phyloP scores from a whole-genome alignment of 1,140 invertebrate genomes.

The Atta texana region DNA sequence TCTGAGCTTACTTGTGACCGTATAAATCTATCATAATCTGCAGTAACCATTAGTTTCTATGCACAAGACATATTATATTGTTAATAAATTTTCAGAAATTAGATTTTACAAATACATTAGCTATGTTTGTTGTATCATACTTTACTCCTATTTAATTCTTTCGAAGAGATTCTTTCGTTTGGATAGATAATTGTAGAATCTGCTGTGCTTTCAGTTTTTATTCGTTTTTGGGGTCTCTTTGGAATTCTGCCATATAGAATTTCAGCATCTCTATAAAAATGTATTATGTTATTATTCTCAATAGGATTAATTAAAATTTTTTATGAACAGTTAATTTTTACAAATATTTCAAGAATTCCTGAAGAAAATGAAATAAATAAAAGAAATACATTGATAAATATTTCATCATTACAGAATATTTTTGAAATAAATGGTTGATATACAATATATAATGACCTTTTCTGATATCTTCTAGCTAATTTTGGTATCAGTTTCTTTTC shows the following conservation, averaged over 20 bases:
- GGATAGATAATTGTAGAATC: slow-evolving; percentile 67
- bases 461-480: slow-evolving; percentile 84
- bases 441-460: slow-evolving; percentile 81
- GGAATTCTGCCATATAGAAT: slow-evolving; percentile 85
- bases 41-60: slow-evolving; percentile 69
- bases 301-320: neutral
- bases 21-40: slow-evolving; percentile 83
- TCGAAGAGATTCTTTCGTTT: slow-evolving; percentile 72
- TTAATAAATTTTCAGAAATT: slow-evolving; percentile 4
- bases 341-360: neutral
- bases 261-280: slow-evolving; percentile 85
- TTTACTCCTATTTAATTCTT: slow-evolving; percentile 78
- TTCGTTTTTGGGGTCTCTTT: slow-evolving; percentile 74
- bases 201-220: slow-evolving; percentile 59
- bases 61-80: slow-evolving; percentile 3
- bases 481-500: slow-evolving; percentile 85
- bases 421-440: neutral
- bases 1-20: slow-evolving; percentile 80
- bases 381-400: neutral
- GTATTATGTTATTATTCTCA: neutral
- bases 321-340: neutral
- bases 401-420: neutral
- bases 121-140: slow-evolving; percentile 64
- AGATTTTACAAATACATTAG: neutral
- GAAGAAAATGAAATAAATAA: neutral